Conservation (phyloP, 2,113 vertebrate genomes). For the Saguinus midas region DNA sequence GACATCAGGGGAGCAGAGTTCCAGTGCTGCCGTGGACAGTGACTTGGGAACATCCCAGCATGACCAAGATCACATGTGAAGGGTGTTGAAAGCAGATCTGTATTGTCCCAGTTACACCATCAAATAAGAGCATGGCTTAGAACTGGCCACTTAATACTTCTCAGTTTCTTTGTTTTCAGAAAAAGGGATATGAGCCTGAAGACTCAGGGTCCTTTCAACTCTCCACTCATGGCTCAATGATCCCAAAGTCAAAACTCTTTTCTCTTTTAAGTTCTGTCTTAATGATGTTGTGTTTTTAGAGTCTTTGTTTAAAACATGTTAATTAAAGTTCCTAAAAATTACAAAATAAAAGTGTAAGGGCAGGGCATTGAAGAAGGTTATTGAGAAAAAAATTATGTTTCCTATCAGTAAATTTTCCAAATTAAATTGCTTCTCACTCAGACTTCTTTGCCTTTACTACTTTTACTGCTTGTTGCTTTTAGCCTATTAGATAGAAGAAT, state of each 20-base stretch:
- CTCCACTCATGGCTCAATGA: neutral
- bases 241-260: neutral
- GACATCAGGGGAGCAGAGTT: neutral
- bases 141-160: neutral
- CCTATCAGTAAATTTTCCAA: slow-evolving; percentile 25
- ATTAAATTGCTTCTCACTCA: slow-evolving; percentile 10
- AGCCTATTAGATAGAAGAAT: slow-evolving; percentile 18
- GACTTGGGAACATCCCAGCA: neutral
- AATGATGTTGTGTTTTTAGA: neutral
- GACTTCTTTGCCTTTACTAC: slow-evolving; percentile 14
- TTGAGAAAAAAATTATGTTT: slow-evolving; percentile 20
- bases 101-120: neutral
- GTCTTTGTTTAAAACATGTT: neutral
- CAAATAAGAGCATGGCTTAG: neutral
- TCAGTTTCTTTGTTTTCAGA: slow-evolving; percentile 18
- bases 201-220: neutral
- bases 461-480: slow-evolving; percentile 29
- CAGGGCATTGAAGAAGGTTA: neutral
- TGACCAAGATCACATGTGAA: neutral
- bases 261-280: neutral
- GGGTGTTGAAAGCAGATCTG: neutral
- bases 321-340: neutral
- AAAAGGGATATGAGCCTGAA: neutral
- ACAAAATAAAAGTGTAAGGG: neutral
- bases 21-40: neutral